Evolutionary conservation across 2,888 invertebrate genomes (phyloP).

Genomic region (Orthosia incerta): DNA sequence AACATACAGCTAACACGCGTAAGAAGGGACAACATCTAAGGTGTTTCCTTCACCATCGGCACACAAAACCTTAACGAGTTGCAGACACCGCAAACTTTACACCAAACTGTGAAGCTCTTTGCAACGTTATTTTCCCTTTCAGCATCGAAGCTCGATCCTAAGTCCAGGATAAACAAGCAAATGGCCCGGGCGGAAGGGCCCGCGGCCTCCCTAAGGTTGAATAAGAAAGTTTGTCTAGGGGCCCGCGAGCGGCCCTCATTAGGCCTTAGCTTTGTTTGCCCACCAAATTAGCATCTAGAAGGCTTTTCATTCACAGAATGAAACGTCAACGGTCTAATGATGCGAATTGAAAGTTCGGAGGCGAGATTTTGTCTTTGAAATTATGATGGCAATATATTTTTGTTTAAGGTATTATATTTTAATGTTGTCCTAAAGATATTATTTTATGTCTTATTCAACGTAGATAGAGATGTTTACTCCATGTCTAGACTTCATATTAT

Average conservation of each 20-base stretch:
- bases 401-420: constrained; percentile 26
- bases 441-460: constrained; percentile 20
- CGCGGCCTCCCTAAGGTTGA: constrained; percentile 79
- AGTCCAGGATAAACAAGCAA: constrained; percentile 89
- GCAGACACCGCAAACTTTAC: constrained; percentile 61
- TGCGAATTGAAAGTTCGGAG: constrained; percentile 79
- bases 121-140: constrained; percentile 73
- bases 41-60: constrained; percentile 29
- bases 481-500: constrained; percentile 49
- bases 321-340: constrained; percentile 81
- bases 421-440: constrained; percentile 19
- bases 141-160: constrained; percentile 73
- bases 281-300: constrained; percentile 88
- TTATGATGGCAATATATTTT: constrained; percentile 52
- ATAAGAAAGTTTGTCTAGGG: constrained; percentile 88
- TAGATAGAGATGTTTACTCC: constrained; percentile 26
- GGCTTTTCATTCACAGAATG: constrained; percentile 80
- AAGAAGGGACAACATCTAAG: constrained; percentile 13
- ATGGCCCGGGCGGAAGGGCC: constrained; percentile 88
- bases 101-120: constrained; percentile 70
- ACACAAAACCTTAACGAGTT: constrained; percentile 60
- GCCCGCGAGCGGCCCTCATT: constrained; percentile 86
- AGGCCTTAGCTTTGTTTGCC: constrained; percentile 88
- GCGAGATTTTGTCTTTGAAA: constrained; percentile 67
- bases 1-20: neutral